These are phyloP conservation scores for Plecturocebus donacophilus DNA, from an alignment of 2,113 vertebrate species.

Conservation along the genomic window DNA sequence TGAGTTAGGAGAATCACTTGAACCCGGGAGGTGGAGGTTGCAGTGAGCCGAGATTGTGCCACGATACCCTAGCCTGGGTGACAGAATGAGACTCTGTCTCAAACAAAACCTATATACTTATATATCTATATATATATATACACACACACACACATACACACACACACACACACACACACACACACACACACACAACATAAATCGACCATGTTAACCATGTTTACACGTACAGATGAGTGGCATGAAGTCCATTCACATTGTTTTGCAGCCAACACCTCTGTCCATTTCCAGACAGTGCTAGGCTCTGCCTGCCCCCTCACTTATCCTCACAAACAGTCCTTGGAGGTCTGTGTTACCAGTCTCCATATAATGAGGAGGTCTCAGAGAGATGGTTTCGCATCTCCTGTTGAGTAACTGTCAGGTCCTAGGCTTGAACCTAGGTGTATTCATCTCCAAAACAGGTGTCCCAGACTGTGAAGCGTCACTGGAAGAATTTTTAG, in stretches of 20 bases:
- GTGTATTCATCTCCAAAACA: accelerated
- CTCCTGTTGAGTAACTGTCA: background rate
- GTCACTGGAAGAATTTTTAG: no score
- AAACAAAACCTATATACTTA: no score
- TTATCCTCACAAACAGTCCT: background rate
- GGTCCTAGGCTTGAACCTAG: background rate
- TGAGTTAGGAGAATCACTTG: no score
- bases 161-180: no score
- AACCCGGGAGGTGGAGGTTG: no score
- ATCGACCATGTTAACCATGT: background rate
- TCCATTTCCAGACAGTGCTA: no score
- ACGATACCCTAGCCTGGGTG: no score
- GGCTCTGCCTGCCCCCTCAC: background rate
- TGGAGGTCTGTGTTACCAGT: background rate
- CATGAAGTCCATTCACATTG: no score
- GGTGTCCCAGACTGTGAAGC: accelerated
- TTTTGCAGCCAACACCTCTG: accelerated
- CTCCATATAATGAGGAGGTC: accelerated
- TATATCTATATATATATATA: no score
- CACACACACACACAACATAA: background rate
- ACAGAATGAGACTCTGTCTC: no score
- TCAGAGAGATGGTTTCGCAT: background rate
- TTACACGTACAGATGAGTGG: background rate
- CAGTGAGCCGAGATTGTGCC: no score
- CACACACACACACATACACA: no score